Percentiles rank a stretch among this genome's conserved stretches.
phyloP scores from a whole-genome alignment of 2,888 invertebrate genomes.

The Drosophila limbata region DNA sequence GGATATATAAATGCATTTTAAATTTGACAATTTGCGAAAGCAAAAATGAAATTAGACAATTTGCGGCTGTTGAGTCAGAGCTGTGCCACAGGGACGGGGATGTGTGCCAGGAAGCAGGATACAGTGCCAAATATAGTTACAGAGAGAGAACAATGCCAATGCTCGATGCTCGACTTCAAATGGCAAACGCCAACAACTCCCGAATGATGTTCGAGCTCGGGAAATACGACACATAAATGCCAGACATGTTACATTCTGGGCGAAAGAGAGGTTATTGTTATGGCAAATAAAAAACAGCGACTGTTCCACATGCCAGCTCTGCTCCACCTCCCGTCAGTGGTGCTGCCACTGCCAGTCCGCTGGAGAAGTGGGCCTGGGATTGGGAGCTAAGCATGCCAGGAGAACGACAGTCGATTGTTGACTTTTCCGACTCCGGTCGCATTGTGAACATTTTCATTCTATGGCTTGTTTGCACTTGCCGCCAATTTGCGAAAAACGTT shows the following conservation, averaged over 20 bases:
- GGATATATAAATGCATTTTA: conserved; percentile 45
- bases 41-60: conserved; percentile 58
- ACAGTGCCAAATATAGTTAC: conserved; percentile 4
- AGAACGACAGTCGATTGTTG: conserved; percentile 52
- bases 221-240: conserved; percentile 63
- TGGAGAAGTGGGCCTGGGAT: not conserved
- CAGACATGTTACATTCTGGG: conserved; percentile 77
- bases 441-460: conserved; percentile 41
- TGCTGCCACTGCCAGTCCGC: not conserved
- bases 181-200: conserved; percentile 24
- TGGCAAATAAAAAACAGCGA: conserved; percentile 61
- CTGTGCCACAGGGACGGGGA: conserved; percentile 1
- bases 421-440: conserved; percentile 47
- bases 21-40: conserved; percentile 43
- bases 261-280: conserved; percentile 75
- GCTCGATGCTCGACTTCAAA: conserved; percentile 29
- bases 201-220: conserved; percentile 23
- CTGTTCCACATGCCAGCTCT: conserved; percentile 1
- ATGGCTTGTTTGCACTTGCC: conserved; percentile 75
- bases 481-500: conserved; percentile 78
- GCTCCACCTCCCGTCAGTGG: not conserved
- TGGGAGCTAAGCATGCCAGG: conserved; percentile 31
- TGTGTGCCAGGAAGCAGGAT: conserved; percentile 6
- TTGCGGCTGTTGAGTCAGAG: conserved; percentile 37
- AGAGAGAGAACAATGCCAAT: not conserved